Evolutionary conservation across 2,113 vertebrate species (phyloP).

Genomic region (Neopipo cinnamomea): DNA sequence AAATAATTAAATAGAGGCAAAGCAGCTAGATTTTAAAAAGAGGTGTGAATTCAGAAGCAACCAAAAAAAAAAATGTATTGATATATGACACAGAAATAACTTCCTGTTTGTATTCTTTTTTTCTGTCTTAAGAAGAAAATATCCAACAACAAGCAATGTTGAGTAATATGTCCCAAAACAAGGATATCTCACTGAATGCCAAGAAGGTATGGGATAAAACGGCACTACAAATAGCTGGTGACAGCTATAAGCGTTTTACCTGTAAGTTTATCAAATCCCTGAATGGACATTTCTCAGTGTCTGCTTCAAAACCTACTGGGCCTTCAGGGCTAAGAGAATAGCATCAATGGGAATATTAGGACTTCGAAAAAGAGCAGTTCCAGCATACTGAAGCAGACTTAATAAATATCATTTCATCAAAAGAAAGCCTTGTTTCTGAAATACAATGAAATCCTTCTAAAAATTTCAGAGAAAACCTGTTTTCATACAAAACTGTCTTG

Average conservation of each 20-base stretch:
- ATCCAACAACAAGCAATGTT: neutral
- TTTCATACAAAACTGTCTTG: neutral
- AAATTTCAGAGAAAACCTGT: neutral
- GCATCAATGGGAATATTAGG: neutral
- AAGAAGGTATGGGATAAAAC: neutral
- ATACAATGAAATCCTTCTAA: neutral
- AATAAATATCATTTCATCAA: neutral
- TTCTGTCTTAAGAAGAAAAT: neutral
- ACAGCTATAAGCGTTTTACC: neutral
- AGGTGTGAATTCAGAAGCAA: neutral
- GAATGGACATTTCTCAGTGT: neutral
- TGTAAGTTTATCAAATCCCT: neutral
- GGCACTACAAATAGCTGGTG: neutral
- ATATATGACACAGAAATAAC: neutral
- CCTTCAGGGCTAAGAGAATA: neutral
- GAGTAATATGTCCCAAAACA: neutral
- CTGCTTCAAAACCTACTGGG: neutral
- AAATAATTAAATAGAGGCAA: neutral
- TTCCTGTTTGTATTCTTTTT: neutral
- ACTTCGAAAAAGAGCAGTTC: neutral
- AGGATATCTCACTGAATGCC: neutral
- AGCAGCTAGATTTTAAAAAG: neutral
- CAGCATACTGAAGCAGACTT: neutral
- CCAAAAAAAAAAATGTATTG: neutral
- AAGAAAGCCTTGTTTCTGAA: neutral